These are phyloP conservation scores for Typhlichthys eigenmanni DNA, from an alignment of 2,797 vertebrate species.

Conservation along the genomic window DNA sequence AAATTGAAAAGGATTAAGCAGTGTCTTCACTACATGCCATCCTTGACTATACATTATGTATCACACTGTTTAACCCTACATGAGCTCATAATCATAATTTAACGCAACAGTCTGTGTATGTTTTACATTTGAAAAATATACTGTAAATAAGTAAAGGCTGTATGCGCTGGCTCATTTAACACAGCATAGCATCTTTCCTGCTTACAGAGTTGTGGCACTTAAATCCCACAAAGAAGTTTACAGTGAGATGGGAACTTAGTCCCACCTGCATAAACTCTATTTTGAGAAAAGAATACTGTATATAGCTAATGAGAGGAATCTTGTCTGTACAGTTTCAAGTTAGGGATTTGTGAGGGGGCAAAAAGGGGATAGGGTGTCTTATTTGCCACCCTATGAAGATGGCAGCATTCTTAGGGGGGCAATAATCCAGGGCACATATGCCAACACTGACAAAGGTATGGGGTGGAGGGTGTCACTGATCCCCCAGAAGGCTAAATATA, in stretches of 20 bases:
- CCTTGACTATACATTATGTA: too few species aligned
- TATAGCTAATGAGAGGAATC: conserved; percentile 29
- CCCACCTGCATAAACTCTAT: conserved; percentile 10
- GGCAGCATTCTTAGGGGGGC: conserved; percentile 65
- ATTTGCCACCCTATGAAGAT: conserved; percentile 74
- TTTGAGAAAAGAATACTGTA: conserved; percentile 1
- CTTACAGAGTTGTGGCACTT: conserved; percentile 4
- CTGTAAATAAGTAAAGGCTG: conserved; percentile 1
- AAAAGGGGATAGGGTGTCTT: conserved; percentile 46
- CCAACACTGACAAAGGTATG: conserved; percentile 61
- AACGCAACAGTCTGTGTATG: conserved; percentile 3
- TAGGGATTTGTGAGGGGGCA: conserved; percentile 33
- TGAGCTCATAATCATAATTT: too few species aligned
- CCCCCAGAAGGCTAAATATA: conserved; percentile 89
- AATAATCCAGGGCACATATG: conserved; percentile 56
- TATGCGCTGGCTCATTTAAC: conserved; percentile 14
- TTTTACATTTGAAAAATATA: conserved; percentile 36
- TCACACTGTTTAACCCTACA: conserved; percentile 7
- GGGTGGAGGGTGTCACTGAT: conserved; percentile 54
- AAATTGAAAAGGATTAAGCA: too few species aligned
- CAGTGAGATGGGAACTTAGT: conserved; percentile 1
- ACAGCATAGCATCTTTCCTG: conserved; percentile 2
- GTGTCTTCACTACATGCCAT: too few species aligned
- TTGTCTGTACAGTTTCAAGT: conserved; percentile 10
- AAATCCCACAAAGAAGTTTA: conserved; percentile 4